phyloP scores from a whole-genome alignment of 2,888 invertebrate species.

The Eubasilissa splendida region DNA sequence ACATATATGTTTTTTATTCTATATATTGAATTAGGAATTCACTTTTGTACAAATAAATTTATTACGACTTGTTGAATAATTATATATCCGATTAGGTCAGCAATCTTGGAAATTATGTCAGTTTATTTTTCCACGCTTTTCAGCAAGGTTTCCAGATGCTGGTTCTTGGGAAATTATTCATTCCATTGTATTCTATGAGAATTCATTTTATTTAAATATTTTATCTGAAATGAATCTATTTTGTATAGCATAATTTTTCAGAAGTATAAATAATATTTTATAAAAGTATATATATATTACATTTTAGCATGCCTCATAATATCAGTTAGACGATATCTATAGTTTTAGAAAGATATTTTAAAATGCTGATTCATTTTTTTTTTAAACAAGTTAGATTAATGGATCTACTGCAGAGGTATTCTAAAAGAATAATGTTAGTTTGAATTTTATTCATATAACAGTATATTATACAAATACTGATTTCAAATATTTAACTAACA shows the following conservation, averaged over 20 bases:
- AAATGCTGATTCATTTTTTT: too few species aligned
- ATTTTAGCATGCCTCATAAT: neutral
- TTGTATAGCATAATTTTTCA: slow-evolving; percentile 15
- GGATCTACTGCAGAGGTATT: too few species aligned
- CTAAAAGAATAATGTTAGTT: too few species aligned
- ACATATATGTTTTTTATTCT: neutral
- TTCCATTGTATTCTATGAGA: slow-evolving; percentile 22
- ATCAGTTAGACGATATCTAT: neutral
- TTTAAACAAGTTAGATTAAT: too few species aligned
- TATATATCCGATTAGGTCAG: slow-evolving; percentile 7
- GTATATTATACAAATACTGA: too few species aligned
- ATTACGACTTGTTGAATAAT: slow-evolving; percentile 30
- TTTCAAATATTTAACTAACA: too few species aligned
- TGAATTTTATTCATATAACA: too few species aligned
- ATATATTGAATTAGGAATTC: slow-evolving; percentile 9
- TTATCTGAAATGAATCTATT: slow-evolving; percentile 10
- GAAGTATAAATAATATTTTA: neutral
- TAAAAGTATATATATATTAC: neutral
- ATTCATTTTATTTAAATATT: slow-evolving; percentile 28
- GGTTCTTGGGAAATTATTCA: neutral
- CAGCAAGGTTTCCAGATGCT: neutral
- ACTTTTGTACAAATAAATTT: slow-evolving; percentile 21
- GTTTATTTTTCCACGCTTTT: slow-evolving; percentile 15
- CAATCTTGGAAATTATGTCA: neutral
- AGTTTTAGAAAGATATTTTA: too few species aligned